Conservation (phyloP, 2,113 vertebrate genomes). For the Otocyon megalotis region DNA sequence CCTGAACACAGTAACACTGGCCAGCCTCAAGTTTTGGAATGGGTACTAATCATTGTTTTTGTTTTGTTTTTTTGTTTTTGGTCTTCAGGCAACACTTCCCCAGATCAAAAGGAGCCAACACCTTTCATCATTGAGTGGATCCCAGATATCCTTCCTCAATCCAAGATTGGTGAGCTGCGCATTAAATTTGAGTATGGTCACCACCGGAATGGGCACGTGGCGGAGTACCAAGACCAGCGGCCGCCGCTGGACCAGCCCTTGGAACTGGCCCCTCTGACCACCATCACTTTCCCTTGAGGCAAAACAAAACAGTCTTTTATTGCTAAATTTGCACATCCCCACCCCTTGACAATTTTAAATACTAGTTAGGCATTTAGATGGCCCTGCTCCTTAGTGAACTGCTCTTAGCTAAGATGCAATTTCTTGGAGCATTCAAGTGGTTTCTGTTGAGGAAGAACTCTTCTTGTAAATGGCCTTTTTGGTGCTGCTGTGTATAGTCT, state of each 20-base stretch:
- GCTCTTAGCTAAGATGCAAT: conserved; percentile 37
- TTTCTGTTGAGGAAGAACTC: conserved; percentile 29
- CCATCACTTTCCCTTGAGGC: conserved; percentile 86
- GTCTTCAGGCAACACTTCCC: conserved; percentile 86
- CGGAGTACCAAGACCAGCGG: conserved; percentile 78
- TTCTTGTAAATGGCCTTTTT: conserved; percentile 54
- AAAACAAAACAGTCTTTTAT: conserved; percentile 37
- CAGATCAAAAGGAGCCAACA: conserved; percentile 91
- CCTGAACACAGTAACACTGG: background rate
- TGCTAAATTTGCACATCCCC: conserved; percentile 78
- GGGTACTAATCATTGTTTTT: background rate
- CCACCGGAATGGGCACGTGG: conserved; percentile 88
- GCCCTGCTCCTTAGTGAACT: conserved; percentile 20
- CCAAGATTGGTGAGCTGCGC: conserved; percentile 92
- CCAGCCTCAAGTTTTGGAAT: background rate
- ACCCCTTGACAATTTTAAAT: conserved; percentile 66
- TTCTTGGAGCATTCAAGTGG: background rate
- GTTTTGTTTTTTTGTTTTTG: background rate
- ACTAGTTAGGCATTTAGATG: background rate
- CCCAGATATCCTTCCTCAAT: conserved; percentile 92
- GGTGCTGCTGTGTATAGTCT: conserved; percentile 56
- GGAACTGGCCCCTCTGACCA: conserved; percentile 85
- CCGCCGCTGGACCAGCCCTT: conserved; percentile 80
- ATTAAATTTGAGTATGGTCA: conserved; percentile 94
- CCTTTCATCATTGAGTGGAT: conserved; percentile 96